These are phyloP conservation scores for Netelia virgata DNA, from an alignment of 2,888 invertebrate species.

Conservation along the genomic window DNA sequence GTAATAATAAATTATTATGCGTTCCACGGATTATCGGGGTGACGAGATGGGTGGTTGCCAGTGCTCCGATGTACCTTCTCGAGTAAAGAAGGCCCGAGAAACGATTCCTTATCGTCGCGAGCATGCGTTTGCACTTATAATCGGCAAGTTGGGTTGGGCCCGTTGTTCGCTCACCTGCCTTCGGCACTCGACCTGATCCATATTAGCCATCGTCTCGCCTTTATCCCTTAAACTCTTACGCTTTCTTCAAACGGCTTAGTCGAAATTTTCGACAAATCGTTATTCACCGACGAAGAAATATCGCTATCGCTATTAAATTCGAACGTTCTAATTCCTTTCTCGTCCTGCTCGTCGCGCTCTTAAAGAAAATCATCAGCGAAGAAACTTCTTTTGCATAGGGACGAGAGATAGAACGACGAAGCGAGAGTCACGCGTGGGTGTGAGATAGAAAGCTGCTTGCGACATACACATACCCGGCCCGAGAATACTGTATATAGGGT, in stretches of 20 bases:
- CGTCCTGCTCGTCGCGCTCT: not conserved
- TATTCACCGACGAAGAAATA: too few relatives aligned
- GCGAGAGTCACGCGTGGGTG: slow-evolving; percentile 46
- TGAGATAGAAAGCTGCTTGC: slow-evolving; percentile 58
- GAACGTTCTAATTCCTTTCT: not conserved
- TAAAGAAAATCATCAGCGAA: not conserved
- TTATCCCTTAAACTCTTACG: not conserved
- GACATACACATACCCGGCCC: slow-evolving; percentile 29
- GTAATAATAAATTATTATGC: slow-evolving; percentile 77
- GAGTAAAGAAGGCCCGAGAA: slow-evolving; percentile 58
- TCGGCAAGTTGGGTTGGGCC: slow-evolving; percentile 58
- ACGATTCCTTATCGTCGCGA: slow-evolving; percentile 75
- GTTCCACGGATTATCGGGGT: slow-evolving; percentile 76
- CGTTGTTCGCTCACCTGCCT: slow-evolving; percentile 34
- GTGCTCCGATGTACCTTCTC: slow-evolving; percentile 65
- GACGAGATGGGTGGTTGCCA: slow-evolving; percentile 71
- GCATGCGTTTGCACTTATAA: slow-evolving; percentile 81
- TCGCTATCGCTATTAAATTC: too few relatives aligned
- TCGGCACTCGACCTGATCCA: slow-evolving; percentile 40
- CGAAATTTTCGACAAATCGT: too few relatives aligned
- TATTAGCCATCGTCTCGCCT: slow-evolving; percentile 21
- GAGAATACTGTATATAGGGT: slow-evolving; percentile 1
- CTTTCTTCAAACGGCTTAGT: not conserved
- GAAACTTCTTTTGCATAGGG: slow-evolving; percentile 6
- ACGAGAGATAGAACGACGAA: slow-evolving; percentile 15